These are phyloP conservation scores for Calvadosia cruxmelitensis DNA, from an alignment of 30 jellyfish, hydroid and myxozoan species.

Conservation along the genomic window DNA sequence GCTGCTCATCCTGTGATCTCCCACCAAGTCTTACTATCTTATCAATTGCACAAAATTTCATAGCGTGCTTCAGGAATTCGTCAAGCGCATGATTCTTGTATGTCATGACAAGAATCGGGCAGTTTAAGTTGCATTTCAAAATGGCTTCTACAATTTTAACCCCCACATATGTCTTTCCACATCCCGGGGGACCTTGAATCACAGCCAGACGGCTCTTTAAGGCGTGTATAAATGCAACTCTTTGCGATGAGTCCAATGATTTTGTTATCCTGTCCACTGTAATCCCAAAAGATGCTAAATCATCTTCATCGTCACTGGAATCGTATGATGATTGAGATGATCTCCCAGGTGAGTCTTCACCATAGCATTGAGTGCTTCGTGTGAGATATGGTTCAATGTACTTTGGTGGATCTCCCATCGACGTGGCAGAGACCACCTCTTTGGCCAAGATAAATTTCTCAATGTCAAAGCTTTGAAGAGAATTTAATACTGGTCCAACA, in stretches of 20 bases:
- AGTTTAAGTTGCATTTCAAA: constrained; percentile 13
- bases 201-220: constrained; percentile 27
- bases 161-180: constrained; percentile 59
- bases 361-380: too few relatives aligned
- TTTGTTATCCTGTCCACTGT: background rate
- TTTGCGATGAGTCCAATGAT: constrained; percentile 38
- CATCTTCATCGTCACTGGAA: too few relatives aligned
- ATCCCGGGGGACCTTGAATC: constrained; percentile 78
- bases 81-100: constrained; percentile 74
- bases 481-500: constrained; percentile 33
- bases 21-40: constrained; percentile 40
- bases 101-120: constrained; percentile 42
- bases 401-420: constrained; percentile 8
- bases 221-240: constrained; percentile 19
- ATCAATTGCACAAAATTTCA: constrained; percentile 3
- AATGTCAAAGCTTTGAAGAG: constrained; percentile 24
- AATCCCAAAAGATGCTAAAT: too few relatives aligned
- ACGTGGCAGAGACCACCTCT: constrained; percentile 19
- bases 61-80: constrained; percentile 30
- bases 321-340: too few relatives aligned
- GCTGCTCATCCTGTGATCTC: constrained; percentile 14
- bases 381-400: too few relatives aligned
- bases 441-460: constrained; percentile 18
- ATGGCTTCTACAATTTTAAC: constrained; percentile 22
- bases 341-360: too few relatives aligned